Evolutionary conservation across 2,888 invertebrate species (phyloP), one percentile per base, ranked within the genome.

Genomic region (Blastobasis adustella): DNA sequence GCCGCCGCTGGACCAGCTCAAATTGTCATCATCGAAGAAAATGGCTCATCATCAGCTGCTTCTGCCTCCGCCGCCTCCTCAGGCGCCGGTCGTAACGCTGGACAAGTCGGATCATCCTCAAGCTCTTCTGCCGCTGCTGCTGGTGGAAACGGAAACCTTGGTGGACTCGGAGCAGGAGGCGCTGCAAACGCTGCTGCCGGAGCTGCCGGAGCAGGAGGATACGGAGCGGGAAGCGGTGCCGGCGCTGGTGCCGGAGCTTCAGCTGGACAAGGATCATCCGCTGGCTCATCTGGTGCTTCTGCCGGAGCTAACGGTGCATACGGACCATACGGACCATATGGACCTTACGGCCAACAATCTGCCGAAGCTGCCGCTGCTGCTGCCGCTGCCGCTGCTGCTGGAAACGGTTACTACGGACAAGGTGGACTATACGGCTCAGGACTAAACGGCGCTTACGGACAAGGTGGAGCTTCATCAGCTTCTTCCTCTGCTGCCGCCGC

Each of bases 71-170:
- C 38, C 7, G 44, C 47, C 23, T 10, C 37, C 8, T 37, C 49
- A 38, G 4, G 41, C 10, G 23, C 37, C 45, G 50, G 56, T 45
- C 46, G 38, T 38, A 37, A 49, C 7, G 58, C 57, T 37, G 45
- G 47, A 50, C 36, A 52, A 42, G 55, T 55, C 45, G 39, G 10
- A 42, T 9, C n/a, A 42, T 42, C 42, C 6, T 5, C 42, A n/a
- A 10, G 8, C 8, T 37, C 45, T 9, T 42, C 42, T 42, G 42
- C 42, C 4, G 49, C 49, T 7, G 53, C 52, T 8, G 55, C 52
- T 44, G 45, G 10, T 6, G 53, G 51, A 5, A 10, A 9, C 42
- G 42, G 42, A 42, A 10, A 10, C 9, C 42, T 9, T 42, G 42
- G 42, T 42, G 42, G 42, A 42, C 42, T 6, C 10, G 42, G 42